A percentile compares a stretch with the other conserved stretches of the same genome.
These are phyloP conservation scores for Pseudomyrmex sp. DNA, from an alignment of 1,140 invertebrate genomes.

Conservation along the genomic window DNA sequence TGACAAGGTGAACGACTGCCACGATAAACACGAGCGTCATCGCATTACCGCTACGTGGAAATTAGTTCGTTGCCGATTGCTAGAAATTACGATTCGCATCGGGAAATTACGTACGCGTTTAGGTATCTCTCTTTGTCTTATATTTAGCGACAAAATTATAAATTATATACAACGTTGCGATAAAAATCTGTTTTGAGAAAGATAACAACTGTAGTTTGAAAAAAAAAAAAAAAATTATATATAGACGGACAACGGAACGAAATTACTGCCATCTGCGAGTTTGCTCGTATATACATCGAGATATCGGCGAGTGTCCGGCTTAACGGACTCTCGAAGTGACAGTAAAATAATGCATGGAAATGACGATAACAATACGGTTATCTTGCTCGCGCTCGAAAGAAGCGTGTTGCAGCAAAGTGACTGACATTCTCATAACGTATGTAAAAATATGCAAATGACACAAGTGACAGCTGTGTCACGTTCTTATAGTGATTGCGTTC, in stretches of 20 bases:
- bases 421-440: conserved; percentile 47
- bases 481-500: conserved; percentile 51
- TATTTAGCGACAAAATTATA: no score
- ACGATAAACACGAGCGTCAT: conserved; percentile 38
- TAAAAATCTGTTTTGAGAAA: background rate
- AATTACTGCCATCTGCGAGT: background rate
- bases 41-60: background rate
- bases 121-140: background rate
- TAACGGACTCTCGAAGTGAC: conserved; percentile 48
- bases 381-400: conserved; percentile 11
- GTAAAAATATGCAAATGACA: conserved; percentile 63
- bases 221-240: background rate
- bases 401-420: conserved; percentile 40
- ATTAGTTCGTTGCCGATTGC: conserved; percentile 14
- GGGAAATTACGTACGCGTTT: background rate
- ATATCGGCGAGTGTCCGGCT: conserved; percentile 20
- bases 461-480: conserved; percentile 53
- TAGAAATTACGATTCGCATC: conserved; percentile 27
- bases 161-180: no score
- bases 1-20: conserved; percentile 17
- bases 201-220: background rate
- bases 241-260: background rate
- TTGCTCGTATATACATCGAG: background rate
- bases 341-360: conserved; percentile 17
- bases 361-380: conserved; percentile 53